These are phyloP conservation scores for Acrocera orbiculus DNA, from an alignment of 2,888 invertebrate species.

Conservation along the genomic window DNA sequence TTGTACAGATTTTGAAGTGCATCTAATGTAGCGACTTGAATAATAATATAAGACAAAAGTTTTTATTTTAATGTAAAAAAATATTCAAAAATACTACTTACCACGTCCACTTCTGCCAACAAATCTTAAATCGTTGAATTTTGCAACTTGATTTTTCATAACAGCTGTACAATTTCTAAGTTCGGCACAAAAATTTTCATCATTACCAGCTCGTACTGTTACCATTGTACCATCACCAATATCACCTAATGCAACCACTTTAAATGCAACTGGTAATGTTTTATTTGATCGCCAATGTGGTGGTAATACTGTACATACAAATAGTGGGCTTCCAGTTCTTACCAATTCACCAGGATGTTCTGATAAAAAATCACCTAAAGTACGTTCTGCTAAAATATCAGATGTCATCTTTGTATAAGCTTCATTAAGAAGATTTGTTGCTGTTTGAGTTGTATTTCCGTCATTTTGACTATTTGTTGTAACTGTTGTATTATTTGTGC, in stretches of 20 bases:
- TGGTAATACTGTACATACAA: slow-evolving; percentile 88
- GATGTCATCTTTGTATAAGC: slow-evolving; percentile 80
- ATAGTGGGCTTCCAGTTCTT: slow-evolving; percentile 81
- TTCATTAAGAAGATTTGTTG: slow-evolving; percentile 52
- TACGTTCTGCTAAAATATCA: slow-evolving; percentile 73
- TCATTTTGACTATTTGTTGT: not conserved
- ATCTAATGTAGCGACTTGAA: too few relatives aligned
- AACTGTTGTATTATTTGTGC: not conserved
- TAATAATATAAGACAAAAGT: not conserved
- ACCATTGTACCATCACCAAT: slow-evolving; percentile 93
- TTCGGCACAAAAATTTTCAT: slow-evolving; percentile 95
- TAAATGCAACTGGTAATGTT: slow-evolving; percentile 91
- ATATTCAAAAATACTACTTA: slow-evolving; percentile 35
- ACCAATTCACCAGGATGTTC: slow-evolving; percentile 87
- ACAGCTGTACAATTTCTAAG: slow-evolving; percentile 85
- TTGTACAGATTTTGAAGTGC: too few relatives aligned
- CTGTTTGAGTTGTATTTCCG: slow-evolving; percentile 39
- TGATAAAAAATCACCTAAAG: slow-evolving; percentile 69
- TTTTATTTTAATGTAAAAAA: not conserved
- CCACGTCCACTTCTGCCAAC: slow-evolving; percentile 98
- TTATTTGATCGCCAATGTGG: slow-evolving; percentile 98
- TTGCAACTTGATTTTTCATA: slow-evolving; percentile 97
- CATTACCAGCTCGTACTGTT: slow-evolving; percentile 90
- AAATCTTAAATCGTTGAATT: slow-evolving; percentile 96
- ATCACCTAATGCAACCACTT: slow-evolving; percentile 86